These are phyloP conservation scores for Drosophila prosaltans DNA, from an alignment of 1,140 invertebrate genomes.

Conservation along the genomic window DNA sequence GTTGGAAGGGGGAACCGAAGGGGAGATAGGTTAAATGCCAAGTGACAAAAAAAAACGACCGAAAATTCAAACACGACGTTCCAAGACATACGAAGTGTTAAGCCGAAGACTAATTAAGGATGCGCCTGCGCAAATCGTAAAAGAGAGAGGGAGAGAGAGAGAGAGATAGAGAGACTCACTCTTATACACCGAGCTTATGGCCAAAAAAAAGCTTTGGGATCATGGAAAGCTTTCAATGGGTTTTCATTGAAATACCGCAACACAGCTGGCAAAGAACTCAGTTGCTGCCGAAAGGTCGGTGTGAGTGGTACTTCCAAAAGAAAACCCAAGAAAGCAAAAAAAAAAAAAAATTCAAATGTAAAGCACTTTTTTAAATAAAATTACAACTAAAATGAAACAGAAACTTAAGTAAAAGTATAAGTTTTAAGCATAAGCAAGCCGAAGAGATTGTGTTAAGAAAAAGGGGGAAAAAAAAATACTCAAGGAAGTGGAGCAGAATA, in stretches of 20 bases:
- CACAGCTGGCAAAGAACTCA: slow-evolving; percentile 72
- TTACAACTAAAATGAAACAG: background rate
- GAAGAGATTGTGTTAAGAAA: slow-evolving; percentile 1
- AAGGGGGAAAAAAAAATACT: slow-evolving; percentile 17
- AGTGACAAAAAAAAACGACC: slow-evolving; percentile 17
- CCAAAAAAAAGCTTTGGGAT: slow-evolving; percentile 37
- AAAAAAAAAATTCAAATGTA: slow-evolving; percentile 9
- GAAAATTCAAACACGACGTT: slow-evolving; percentile 2
- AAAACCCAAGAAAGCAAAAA: slow-evolving; percentile 2
- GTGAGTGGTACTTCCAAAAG: slow-evolving; percentile 62
- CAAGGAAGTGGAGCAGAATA: background rate
- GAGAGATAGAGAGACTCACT: slow-evolving; percentile 17
- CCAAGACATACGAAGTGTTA: slow-evolving; percentile 8
- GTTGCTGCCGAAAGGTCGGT: slow-evolving; percentile 76
- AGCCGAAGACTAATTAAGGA: slow-evolving; percentile 65
- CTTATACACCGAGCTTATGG: slow-evolving; percentile 49
- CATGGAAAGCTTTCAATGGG: slow-evolving; percentile 46
- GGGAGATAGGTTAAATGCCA: slow-evolving; percentile 48
- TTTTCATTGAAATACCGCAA: slow-evolving; percentile 73
- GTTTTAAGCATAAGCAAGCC: background rate
- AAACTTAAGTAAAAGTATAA: background rate
- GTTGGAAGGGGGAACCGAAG: background rate
- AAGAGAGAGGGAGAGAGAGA: slow-evolving; percentile 10
- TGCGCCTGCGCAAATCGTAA: slow-evolving; percentile 55
- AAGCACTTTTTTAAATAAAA: background rate